These are phyloP conservation scores for Orthonychiurus folsomi DNA, from an alignment of 2,888 invertebrate genomes.

Conservation along the genomic window DNA sequence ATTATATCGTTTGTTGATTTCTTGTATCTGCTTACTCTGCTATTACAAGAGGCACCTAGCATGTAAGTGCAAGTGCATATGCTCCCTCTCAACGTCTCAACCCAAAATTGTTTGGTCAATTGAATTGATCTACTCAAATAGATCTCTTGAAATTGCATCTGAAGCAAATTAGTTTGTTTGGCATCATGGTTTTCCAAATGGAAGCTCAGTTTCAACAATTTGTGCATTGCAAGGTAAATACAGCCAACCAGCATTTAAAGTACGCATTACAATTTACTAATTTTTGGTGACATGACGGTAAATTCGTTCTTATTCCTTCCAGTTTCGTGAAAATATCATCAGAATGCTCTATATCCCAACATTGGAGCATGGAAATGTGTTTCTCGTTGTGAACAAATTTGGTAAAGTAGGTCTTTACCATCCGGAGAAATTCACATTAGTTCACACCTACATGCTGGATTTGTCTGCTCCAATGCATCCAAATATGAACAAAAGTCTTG, in stretches of 20 bases:
- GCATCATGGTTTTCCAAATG: conserved; percentile 24
- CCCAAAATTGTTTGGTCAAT: not conserved
- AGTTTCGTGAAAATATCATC: conserved; percentile 36
- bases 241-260: not conserved
- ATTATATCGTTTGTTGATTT: too few relatives aligned
- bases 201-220: conserved; percentile 29
- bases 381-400: conserved; percentile 34
- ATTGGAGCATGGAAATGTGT: conserved; percentile 17
- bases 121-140: not conserved
- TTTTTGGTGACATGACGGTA: not conserved
- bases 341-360: conserved; percentile 30
- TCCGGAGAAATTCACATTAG: conserved; percentile 23
- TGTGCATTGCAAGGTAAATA: conserved; percentile 27
- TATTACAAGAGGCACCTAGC: too few relatives aligned
- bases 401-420: conserved; percentile 36
- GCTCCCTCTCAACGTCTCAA: too few relatives aligned
- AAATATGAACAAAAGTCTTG: conserved; percentile 14
- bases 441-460: conserved; percentile 36
- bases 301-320: conserved; percentile 2
- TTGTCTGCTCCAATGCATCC: conserved; percentile 18
- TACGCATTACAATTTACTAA: not conserved
- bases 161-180: not conserved
- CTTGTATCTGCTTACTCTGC: too few relatives aligned
- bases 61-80: too few relatives aligned
- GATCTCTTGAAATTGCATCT: not conserved